Evolutionary conservation across 2,888 invertebrate genomes (phyloP).

Genomic region (Drosophila cognata): DNA sequence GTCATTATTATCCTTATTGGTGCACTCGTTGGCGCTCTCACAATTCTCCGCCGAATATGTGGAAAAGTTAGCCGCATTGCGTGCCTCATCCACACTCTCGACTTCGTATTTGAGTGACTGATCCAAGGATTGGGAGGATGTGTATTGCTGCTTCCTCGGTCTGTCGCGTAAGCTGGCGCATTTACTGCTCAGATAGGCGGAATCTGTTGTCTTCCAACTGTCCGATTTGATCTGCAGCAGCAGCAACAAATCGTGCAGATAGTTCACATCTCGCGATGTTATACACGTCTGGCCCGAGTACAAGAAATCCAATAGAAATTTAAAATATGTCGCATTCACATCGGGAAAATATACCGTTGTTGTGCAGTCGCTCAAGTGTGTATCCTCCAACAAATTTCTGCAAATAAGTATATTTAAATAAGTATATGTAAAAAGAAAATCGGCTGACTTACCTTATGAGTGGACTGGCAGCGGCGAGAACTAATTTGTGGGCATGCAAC

Average conservation of each 20-base stretch:
- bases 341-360: constrained; percentile 94
- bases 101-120: constrained; percentile 70
- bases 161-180: constrained; percentile 67
- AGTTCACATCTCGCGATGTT: constrained; percentile 89
- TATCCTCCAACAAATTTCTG: constrained; percentile 90
- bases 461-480: constrained; percentile 94
- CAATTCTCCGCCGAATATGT: constrained; percentile 76
- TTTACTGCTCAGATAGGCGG: constrained; percentile 81
- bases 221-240: constrained; percentile 94
- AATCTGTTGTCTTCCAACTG: constrained; percentile 88
- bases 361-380: constrained; percentile 89
- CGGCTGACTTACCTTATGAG: constrained; percentile 88
- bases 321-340: constrained; percentile 91
- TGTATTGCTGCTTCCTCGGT: constrained; percentile 62
- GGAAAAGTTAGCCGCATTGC: constrained; percentile 52
- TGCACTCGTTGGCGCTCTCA: constrained; percentile 84
- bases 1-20: constrained; percentile 46
- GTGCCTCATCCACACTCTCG: constrained; percentile 66
- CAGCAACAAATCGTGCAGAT: constrained; percentile 93
- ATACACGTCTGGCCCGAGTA: constrained; percentile 92
- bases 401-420: background rate
- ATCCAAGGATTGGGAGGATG: constrained; percentile 61
- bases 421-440: background rate
- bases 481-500: constrained; percentile 92
- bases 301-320: constrained; percentile 92